Evolutionary conservation across 2,888 invertebrate species (phyloP).

Genomic region (Drosophila ezoana): DNA sequence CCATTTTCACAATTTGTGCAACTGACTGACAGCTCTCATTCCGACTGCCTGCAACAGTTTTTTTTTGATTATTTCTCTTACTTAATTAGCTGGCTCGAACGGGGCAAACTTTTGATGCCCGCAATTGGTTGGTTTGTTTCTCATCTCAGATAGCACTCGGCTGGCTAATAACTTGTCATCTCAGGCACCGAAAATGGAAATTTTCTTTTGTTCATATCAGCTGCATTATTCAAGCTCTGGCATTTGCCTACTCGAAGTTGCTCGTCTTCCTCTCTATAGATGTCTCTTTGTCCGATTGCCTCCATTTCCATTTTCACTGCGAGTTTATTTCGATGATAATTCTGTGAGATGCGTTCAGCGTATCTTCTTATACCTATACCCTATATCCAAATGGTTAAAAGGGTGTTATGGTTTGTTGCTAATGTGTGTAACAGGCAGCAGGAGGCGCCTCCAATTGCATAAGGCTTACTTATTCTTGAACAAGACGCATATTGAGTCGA

Average conservation of each 20-base stretch:
- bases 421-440: no score
- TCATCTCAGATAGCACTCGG: slow-evolving; percentile 26
- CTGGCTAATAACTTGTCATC: slow-evolving; percentile 69
- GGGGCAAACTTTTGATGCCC: slow-evolving; percentile 14
- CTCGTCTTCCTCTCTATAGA: slow-evolving; percentile 21
- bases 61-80: slow-evolving; percentile 45
- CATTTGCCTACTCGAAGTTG: slow-evolving; percentile 63
- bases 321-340: slow-evolving; percentile 67
- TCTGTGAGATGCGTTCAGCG: slow-evolving; percentile 45
- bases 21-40: slow-evolving; percentile 26
- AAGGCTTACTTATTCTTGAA: no score
- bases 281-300: slow-evolving; percentile 36
- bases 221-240: slow-evolving; percentile 16
- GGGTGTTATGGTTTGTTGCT: background rate
- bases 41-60: slow-evolving; percentile 1
- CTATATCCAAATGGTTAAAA: background rate
- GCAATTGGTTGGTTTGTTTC: slow-evolving; percentile 14
- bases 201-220: slow-evolving; percentile 47
- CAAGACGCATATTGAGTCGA: no score
- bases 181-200: slow-evolving; percentile 52
- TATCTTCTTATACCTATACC: slow-evolving; percentile 15
- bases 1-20: slow-evolving; percentile 52
- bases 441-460: no score
- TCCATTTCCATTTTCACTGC: slow-evolving; percentile 37
- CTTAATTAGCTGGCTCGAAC: slow-evolving; percentile 45